Base-by-base conservation (phyloP, 2,888 invertebrate species). In the Glyphotaelius pellucidus region DNA sequence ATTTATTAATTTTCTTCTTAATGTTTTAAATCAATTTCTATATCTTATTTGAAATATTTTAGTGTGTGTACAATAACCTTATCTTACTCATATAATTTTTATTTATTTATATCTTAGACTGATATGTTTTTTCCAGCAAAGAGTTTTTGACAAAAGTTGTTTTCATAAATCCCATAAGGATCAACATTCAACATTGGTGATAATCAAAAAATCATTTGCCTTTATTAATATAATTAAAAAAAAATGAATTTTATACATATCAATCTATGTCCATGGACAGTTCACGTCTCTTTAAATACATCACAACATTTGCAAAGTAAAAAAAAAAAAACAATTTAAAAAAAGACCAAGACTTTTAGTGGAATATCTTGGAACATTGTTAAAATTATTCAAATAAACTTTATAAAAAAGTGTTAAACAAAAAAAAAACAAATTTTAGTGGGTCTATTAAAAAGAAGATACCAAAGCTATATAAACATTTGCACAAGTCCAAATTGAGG, bases 1-100 rank as follows among this genome's bases (percentile, higher is more conserved):
- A 67, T 67, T 67, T 67, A 67, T 67, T 67, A 67, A 67, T 67
- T 67, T 25, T n/a, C 67, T 67, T 67, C 25, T 25, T 67, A 67
- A 67, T 67, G 67, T 67, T 67, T 67, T 67, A 67, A 67, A 67
- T 67, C 67, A 67, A 67, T 67, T 67, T 67, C 67, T 67, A 67
- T 25, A 67, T 25, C 52, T 67, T 67, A 67, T 67, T 67, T 67
- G 4, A 67, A 25, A 67, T n/a, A n/a, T 52, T 52, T 52, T 52
- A 52, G 52, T 5, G 52, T 15, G 52, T 52, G 19, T 52, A 52
- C 52, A 19, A 52, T 52, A 52, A 67, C 67, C 67, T 67, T 67
- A 67, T n/a, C 25, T 67, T 67, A 67, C 67, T 67, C 25, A 67
- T 25, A 7, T n/a, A 67, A 67, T n/a, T 67, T 67, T 67, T 67